Percentiles rank a stretch among this genome's conserved stretches.
phyloP scores from a whole-genome alignment of 2,113 vertebrate species.

The Ailurus styani region DNA sequence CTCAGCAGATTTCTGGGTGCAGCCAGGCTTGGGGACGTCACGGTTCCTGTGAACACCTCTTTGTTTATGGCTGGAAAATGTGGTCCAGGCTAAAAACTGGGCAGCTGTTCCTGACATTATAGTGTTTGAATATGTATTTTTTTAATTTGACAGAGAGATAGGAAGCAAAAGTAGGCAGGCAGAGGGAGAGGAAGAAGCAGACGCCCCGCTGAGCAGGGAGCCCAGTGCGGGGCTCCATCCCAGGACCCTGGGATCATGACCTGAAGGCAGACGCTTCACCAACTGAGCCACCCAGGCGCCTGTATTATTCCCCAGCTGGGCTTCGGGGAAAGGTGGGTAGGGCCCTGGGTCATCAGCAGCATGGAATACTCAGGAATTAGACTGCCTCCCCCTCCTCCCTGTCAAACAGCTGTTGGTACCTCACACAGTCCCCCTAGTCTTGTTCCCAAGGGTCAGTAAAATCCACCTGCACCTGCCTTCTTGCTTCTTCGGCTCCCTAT shows the following conservation, averaged over 20 bases:
- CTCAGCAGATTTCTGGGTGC: not conserved
- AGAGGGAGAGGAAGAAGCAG: too few relatives aligned
- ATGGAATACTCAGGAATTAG: not conserved
- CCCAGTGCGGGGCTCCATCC: too few relatives aligned
- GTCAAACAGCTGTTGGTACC: not conserved
- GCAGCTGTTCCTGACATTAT: not conserved
- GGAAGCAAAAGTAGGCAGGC: too few relatives aligned
- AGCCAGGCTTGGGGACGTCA: not conserved
- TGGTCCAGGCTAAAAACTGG: not conserved
- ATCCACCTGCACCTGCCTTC: not conserved
- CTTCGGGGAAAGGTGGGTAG: not conserved
- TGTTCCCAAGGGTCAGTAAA: not conserved
- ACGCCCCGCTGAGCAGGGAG: too few relatives aligned
- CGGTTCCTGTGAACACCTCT: not conserved
- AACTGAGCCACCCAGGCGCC: too few relatives aligned
- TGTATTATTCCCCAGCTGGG: not conserved
- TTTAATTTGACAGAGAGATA: too few relatives aligned
- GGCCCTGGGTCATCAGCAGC: not conserved
- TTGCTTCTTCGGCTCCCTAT: not conserved
- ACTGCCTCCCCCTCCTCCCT: not conserved
- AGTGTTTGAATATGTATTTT: too few relatives aligned
- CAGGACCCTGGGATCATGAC: too few relatives aligned
- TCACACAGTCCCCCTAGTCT: not conserved
- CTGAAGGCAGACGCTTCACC: too few relatives aligned
- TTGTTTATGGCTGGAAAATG: not conserved